These are phyloP conservation scores for Spodoptera frugiperda DNA, from an alignment of 1,140 invertebrate genomes.

Conservation along the genomic window DNA sequence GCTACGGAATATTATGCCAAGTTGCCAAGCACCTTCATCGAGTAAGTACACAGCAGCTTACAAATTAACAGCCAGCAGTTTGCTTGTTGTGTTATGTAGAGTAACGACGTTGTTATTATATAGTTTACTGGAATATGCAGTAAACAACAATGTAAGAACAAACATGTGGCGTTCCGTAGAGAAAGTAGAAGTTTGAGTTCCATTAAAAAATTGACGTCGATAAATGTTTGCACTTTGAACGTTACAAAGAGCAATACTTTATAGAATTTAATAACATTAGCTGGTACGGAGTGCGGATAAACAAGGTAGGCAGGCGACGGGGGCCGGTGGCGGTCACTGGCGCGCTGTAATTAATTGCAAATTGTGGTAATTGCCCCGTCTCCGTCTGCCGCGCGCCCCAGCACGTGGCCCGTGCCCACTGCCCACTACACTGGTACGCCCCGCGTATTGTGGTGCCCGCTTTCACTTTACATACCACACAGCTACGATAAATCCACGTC, in stretches of 20 bases:
- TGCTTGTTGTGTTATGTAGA: constrained; percentile 16
- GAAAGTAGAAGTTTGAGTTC: background rate
- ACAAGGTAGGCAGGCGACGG: constrained; percentile 47
- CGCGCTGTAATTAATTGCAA: constrained; percentile 62
- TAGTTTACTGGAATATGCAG: background rate
- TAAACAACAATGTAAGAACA: background rate
- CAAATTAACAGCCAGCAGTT: constrained; percentile 8
- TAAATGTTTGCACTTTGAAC: background rate
- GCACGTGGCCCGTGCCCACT: constrained; percentile 2
- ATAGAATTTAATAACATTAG: constrained; percentile 37
- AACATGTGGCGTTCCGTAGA: background rate
- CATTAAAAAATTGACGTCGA: background rate
- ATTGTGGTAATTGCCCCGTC: constrained; percentile 57
- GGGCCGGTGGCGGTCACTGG: constrained; percentile 46
- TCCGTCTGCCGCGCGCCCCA: constrained; percentile 22
- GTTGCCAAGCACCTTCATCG: background rate
- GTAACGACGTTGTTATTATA: constrained; percentile 6
- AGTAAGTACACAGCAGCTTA: constrained; percentile 6
- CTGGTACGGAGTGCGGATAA: constrained; percentile 32
- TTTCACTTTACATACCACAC: constrained; percentile 36
- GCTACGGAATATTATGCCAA: constrained; percentile 8
- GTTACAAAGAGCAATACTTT: constrained; percentile 8
- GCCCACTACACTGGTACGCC: constrained; percentile 21
- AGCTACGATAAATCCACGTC: constrained; percentile 10
- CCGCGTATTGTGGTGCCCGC: constrained; percentile 11